Evolutionary conservation across 2,888 invertebrate species (phyloP), one percentile per base, ranked within the genome.

Genomic region (Heliconius charithonia): DNA sequence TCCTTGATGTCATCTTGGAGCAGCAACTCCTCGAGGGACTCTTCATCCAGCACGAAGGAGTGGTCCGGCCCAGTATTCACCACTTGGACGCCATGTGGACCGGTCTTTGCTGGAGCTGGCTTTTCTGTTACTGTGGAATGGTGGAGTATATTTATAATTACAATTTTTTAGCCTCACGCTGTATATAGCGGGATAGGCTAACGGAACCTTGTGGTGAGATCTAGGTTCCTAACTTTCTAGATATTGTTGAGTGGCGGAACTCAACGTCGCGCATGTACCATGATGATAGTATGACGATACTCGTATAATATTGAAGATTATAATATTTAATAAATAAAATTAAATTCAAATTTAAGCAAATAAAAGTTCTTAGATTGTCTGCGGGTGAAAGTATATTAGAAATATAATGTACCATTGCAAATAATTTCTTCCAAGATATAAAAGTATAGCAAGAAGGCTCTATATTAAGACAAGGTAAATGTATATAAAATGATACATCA

Each of bases 41-140:
- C 97, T 93, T 97, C 98, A 90, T 99, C 97, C 81, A 99, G 94
- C 81, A 97, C 95, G 91, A 99, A 99, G 76, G 97, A 96, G 94
- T 99, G 99, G 87, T 98, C 98, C 56, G 97, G 97, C 83, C 97
- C 97, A 22, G 98, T 97, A 86, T 97, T 95, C 76, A 99, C 98
- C 76, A 99, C 96, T 90, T 98, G 99, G 81, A 99, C 96, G 37
- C 98, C 97, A 89, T 95, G 80, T 1, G 92, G 92, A 2, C 92
- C 93, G 62, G 85, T 82, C 72, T 88, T 87, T 80, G 89, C 83
- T 73, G 85, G 84, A 69, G 83, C 85, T 59, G 91, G 88, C 80
- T 89, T 89, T 82, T 91, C 93, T 81, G 90, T 89, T 83, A 91
- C 92, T 90, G 89, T 51, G 78, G 80, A 74, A 69, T 12, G n/a